These are phyloP conservation scores for Geotrupes spiniger DNA, from an alignment of 2,888 invertebrate genomes.

Conservation along the genomic window DNA sequence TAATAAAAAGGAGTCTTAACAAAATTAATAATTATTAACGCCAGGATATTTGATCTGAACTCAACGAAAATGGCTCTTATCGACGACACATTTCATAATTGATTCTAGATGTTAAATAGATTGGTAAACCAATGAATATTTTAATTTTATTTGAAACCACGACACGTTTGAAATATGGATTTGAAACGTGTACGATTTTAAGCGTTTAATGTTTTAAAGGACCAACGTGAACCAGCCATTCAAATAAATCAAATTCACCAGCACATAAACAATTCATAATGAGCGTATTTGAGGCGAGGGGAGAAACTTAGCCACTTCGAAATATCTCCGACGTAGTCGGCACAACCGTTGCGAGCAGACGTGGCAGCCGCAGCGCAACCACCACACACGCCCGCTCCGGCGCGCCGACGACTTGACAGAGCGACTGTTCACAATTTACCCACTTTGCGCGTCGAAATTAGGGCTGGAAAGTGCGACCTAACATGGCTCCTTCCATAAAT, in stretches of 20 bases:
- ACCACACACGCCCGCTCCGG: background rate
- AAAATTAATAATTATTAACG: too few species aligned
- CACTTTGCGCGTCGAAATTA: conserved; percentile 37
- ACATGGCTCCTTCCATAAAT: conserved; percentile 43
- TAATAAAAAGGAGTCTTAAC: too few species aligned
- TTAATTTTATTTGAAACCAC: too few species aligned
- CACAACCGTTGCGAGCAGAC: conserved; percentile 16
- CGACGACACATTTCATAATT: too few species aligned
- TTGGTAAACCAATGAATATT: too few species aligned
- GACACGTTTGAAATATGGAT: too few species aligned
- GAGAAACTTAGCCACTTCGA: background rate
- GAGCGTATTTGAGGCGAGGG: conserved; percentile 10
- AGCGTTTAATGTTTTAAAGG: background rate
- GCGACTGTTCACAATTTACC: conserved; percentile 33
- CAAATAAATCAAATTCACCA: conserved; percentile 10
- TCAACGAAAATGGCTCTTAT: too few species aligned
- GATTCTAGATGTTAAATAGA: too few species aligned
- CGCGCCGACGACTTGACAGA: conserved; percentile 1
- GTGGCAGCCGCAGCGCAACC: conserved; percentile 12
- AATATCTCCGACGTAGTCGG: conserved; percentile 12
- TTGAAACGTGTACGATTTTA: too few species aligned
- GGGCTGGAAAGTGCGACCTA: conserved; percentile 34
- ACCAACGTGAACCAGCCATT: background rate
- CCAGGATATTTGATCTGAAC: too few species aligned
- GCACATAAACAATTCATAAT: conserved; percentile 20